phyloP scores from a whole-genome alignment of 1,140 invertebrate species.

The Papilio dardanus region DNA sequence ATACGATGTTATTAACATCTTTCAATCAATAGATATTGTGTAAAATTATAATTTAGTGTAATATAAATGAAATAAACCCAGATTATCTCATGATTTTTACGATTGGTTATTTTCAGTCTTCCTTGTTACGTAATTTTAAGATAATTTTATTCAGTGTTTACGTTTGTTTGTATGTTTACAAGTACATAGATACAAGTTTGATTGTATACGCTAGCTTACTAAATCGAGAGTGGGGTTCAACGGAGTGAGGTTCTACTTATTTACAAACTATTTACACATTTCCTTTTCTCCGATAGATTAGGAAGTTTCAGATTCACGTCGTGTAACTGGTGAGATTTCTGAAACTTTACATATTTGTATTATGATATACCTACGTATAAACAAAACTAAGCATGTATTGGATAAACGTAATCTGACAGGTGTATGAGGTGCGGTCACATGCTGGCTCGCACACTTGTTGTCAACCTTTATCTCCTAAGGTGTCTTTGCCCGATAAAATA shows the following conservation, averaged over 20 bases:
- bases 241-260: too few species aligned
- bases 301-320: neutral
- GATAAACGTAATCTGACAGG: conserved; percentile 31
- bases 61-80: neutral
- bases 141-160: neutral
- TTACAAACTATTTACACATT: neutral
- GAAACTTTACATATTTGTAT: neutral
- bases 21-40: neutral
- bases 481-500: conserved; percentile 79
- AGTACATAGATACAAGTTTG: too few species aligned
- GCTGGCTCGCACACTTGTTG: conserved; percentile 37
- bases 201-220: too few species aligned
- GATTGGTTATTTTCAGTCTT: neutral
- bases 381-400: conserved; percentile 7
- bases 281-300: neutral
- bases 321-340: neutral
- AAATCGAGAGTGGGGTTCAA: neutral
- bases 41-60: neutral
- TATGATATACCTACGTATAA: neutral
- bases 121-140: neutral
- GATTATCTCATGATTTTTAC: neutral
- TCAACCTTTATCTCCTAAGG: conserved; percentile 47
- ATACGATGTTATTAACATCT: neutral
- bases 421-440: conserved; percentile 20
- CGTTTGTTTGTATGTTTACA: neutral